phyloP scores from a whole-genome alignment of 2,888 invertebrate genomes.

The Xanthorhoe designata region DNA sequence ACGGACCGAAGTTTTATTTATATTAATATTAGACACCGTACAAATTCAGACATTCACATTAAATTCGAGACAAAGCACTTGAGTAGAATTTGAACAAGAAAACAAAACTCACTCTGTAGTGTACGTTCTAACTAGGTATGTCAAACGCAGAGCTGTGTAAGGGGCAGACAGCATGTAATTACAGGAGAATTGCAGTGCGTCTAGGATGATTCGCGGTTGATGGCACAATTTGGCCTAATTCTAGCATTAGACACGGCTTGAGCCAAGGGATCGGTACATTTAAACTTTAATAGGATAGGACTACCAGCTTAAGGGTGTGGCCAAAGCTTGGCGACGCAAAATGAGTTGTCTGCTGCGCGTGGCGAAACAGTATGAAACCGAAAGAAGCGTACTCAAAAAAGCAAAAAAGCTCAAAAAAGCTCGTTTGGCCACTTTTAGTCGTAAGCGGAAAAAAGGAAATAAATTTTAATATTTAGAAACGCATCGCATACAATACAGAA shows the following conservation, averaged over 20 bases:
- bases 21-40: neutral
- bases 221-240: conserved; percentile 17
- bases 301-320: no score
- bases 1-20: no score
- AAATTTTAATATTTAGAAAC: no score
- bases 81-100: neutral
- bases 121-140: conserved; percentile 6
- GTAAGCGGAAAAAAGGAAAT: no score
- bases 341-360: no score
- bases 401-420: no score
- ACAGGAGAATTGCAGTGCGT: conserved; percentile 18
- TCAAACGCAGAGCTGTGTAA: conserved; percentile 12
- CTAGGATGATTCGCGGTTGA: conserved; percentile 19
- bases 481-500: no score
- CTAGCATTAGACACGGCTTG: conserved; percentile 5
- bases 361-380: no score
- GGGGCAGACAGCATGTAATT: conserved; percentile 21
- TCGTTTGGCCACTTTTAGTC: no score
- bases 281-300: no score
- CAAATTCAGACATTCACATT: neutral
- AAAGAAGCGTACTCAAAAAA: no score
- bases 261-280: neutral
- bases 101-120: neutral
- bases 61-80: neutral
- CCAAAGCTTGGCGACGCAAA: no score